Conservation (phyloP, 2,113 vertebrate genomes). For the Melanerpes formicivorus region DNA sequence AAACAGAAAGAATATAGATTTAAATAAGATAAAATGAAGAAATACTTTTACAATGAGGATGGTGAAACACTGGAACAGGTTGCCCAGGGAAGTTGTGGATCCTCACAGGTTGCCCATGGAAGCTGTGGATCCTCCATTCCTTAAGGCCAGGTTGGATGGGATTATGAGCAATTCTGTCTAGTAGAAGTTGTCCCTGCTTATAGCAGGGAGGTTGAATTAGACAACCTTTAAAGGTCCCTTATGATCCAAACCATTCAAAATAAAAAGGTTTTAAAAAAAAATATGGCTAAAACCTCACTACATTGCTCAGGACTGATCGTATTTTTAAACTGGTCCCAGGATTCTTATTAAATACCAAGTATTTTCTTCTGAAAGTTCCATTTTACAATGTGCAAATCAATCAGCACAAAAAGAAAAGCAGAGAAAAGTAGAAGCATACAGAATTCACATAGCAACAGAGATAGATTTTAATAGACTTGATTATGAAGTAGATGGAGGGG, state of each 20-base stretch:
- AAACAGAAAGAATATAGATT: not conserved
- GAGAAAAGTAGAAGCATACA: not conserved
- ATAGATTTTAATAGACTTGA: slow-evolving; percentile 47
- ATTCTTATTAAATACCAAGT: not conserved
- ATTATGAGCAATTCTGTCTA: not conserved
- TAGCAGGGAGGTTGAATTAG: not conserved
- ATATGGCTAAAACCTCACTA: rapidly evolving
- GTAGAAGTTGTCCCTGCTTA: not conserved
- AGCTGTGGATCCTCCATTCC: not conserved
- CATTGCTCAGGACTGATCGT: not conserved
- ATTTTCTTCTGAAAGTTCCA: not conserved
- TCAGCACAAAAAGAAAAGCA: not conserved
- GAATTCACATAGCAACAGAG: slow-evolving; percentile 38
- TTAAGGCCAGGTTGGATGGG: not conserved
- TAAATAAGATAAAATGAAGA: not conserved
- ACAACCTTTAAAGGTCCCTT: not conserved
- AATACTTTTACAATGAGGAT: not conserved
- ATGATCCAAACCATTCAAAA: not conserved
- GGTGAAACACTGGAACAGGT: not conserved
- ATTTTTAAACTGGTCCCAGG: not conserved
- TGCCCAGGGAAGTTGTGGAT: not conserved
- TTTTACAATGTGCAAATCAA: not conserved
- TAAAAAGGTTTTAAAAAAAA: no score
- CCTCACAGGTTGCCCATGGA: not conserved
- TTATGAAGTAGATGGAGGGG: slow-evolving; percentile 32